Base-by-base conservation (phyloP, 2,797 vertebrate genomes). In the Hephaestus fuliginosus region DNA sequence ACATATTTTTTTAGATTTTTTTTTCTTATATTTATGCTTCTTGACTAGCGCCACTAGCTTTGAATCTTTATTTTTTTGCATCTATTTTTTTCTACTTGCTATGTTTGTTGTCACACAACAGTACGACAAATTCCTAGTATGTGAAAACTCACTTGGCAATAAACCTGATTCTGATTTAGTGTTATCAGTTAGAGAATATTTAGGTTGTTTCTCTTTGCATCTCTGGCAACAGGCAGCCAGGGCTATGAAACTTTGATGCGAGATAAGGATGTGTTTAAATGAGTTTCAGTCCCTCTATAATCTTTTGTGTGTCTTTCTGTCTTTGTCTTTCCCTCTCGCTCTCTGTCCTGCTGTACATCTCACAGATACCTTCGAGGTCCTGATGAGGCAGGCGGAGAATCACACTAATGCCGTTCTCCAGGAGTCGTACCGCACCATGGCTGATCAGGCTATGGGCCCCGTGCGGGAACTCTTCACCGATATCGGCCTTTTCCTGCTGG, bases 401-500 rank as follows among this genome's bases (percentile, higher is more conserved):
- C 93, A 96, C 78, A 98, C 96, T 10, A 94, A 89, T 14, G 77
- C 75, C 0, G 58, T 96, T 58, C 94, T 98, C 77, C 96, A 91
- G 82, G 94, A 89, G 74, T 94, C 85, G 0, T 97, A 96, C 49
- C 89, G 90, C 67, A 95, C 81, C 76, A 93, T 97, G 93, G 95
- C 96, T 13, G 84, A 90, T 13, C 94, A 95, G 71, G 94, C 95
- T 0, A 58, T 66, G 0, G 81, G 86, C 36, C 76, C 72, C 0
- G 78, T 97, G 63, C 91, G 81, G 63, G 97, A 97, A 73, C 93
- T 98, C 86, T 98, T 98, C 89, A 96, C 96, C 0, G 96, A 97
- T 10, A 83, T 97, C 0, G 90, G 95, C 36, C 96, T 98, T 66
- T 98, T 97, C 76, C 63, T 98, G 49, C 93, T 98, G 91, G 97